Conservation (phyloP, 2,888 invertebrate species). For the Leucozona laternaria region DNA sequence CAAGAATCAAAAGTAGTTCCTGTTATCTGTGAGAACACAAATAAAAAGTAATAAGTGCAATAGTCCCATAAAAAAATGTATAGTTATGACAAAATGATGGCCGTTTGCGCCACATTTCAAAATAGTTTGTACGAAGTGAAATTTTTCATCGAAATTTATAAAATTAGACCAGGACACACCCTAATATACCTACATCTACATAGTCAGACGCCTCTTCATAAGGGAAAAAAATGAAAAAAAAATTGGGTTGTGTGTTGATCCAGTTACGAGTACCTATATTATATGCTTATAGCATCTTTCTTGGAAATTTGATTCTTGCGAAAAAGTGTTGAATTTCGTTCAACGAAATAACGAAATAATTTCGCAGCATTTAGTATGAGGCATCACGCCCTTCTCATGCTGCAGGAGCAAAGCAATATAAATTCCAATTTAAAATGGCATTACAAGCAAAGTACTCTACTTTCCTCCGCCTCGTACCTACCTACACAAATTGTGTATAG, state of each 20-base stretch:
- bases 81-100: too few relatives aligned
- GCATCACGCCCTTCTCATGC: not conserved
- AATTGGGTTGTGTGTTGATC: slow-evolving; percentile 38
- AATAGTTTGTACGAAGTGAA: too few relatives aligned
- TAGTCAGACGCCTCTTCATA: slow-evolving; percentile 2
- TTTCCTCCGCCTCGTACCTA: not conserved
- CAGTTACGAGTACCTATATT: slow-evolving; percentile 29
- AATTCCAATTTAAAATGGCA: slow-evolving; percentile 75
- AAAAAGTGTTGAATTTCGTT: slow-evolving; percentile 74
- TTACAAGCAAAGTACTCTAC: slow-evolving; percentile 59
- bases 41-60: too few relatives aligned
- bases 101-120: too few relatives aligned
- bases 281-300: slow-evolving; percentile 37
- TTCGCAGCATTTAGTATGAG: slow-evolving; percentile 56
- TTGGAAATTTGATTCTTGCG: slow-evolving; percentile 63
- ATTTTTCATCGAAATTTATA: too few relatives aligned
- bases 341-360: slow-evolving; percentile 67
- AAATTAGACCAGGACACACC: too few relatives aligned
- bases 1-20: too few relatives aligned
- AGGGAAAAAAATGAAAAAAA: not conserved
- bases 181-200: too few relatives aligned
- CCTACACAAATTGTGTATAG: slow-evolving; percentile 53
- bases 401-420: slow-evolving; percentile 61
- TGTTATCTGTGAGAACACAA: too few relatives aligned
- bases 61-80: too few relatives aligned